Evolutionary conservation across 2,797 vertebrate species (phyloP), one percentile per base, ranked within the genome.

Genomic region (Pogonophryne albipinna): DNA sequence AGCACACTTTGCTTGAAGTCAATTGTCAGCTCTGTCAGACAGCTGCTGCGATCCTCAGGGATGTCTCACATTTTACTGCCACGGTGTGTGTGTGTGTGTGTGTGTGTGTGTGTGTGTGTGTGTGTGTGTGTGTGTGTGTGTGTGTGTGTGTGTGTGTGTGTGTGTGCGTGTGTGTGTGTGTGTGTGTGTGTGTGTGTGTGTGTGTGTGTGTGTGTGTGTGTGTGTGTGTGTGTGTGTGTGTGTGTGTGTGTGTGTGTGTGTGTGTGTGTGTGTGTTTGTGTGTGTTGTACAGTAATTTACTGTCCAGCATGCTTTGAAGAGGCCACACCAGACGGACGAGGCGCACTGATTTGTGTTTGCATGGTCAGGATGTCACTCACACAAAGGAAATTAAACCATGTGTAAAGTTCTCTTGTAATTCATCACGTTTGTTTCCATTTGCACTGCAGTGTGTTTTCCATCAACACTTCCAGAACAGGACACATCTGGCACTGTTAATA

Each of bases 261-360:
- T 38, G 34, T 8, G 34, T 38, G 34, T 38, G 15, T 61, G 58
- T 55, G 45, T 31, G 42, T 68, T 58, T 79, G 76, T 59, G 8
- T 2, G 2, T 41, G 55, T 15, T 50, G 14, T 56, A 23, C 71
- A 69, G 59, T 81, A 79, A 88, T 88, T 89, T 71, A 69, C 46
- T 20, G 60, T 79, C 71, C 52, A 52, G 63, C 19, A 19, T 50
- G 56, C 80, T 89, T 89, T 85, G 78, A 90, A 80, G 76, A 80
- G 74, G 61, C 55, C 71, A 44, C 56, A 63, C 41, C 31, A 55
- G 74, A 65, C 2, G 8, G 51, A 62, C 19, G 8, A 41, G 46
- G 60, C 27, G 11, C 46, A 47, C 55, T 55, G 63, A 71, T 66
- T 70, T 78, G 70, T 57, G 58, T 53, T 38, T 56, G 56, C 65